These are phyloP conservation scores for Baccha elongata DNA, from an alignment of 2,888 invertebrate species.

Conservation along the genomic window DNA sequence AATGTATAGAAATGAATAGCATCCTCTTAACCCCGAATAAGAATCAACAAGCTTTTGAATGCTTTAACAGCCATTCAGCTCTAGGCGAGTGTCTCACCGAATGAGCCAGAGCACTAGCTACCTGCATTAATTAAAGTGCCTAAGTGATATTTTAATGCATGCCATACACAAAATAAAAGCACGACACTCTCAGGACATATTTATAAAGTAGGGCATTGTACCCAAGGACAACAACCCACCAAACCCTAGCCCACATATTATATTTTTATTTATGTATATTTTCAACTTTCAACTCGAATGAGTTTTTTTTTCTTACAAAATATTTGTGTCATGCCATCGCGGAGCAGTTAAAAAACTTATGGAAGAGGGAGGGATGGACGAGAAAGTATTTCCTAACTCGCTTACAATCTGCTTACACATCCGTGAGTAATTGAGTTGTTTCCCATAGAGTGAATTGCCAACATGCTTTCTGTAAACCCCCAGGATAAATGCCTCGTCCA, in stretches of 20 bases:
- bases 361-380: not conserved
- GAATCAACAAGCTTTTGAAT: conserved; percentile 66
- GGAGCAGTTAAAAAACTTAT: conserved; percentile 2
- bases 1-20: conserved; percentile 26
- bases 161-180: not conserved
- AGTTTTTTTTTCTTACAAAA: conserved; percentile 45
- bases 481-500: conserved; percentile 41
- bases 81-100: conserved; percentile 22
- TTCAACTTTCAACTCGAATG: conserved; percentile 11
- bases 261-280: not conserved
- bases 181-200: conserved; percentile 30
- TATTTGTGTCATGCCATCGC: conserved; percentile 29
- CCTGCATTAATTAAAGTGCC: conserved; percentile 72
- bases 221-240: conserved; percentile 62
- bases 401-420: conserved; percentile 51
- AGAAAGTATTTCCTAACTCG: conserved; percentile 53
- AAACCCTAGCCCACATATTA: not conserved
- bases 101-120: conserved; percentile 11
- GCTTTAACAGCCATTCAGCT: conserved; percentile 26
- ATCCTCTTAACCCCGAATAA: conserved; percentile 61
- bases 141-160: conserved; percentile 58
- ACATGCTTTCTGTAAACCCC: conserved; percentile 16
- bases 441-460: conserved; percentile 54
- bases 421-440: conserved; percentile 69
- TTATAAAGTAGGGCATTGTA: conserved; percentile 37